phyloP scores from a whole-genome alignment of 2,113 vertebrate species.

The Cichladusa arquata region DNA sequence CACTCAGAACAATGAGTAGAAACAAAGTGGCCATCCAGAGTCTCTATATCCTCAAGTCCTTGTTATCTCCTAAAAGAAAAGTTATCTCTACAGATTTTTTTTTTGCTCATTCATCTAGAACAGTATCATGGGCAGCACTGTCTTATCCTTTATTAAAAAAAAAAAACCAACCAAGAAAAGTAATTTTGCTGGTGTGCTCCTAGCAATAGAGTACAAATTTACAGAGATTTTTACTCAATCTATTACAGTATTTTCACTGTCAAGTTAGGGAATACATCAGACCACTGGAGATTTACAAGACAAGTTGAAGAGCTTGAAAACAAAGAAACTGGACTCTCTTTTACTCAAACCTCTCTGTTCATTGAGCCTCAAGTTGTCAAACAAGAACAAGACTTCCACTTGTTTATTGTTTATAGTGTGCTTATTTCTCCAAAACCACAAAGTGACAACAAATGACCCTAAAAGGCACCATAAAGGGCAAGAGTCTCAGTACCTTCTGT shows the following conservation, averaged over 20 bases:
- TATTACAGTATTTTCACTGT: not conserved
- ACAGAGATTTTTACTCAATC: not conserved
- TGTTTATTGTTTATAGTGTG: constrained; percentile 12
- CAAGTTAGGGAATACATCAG: constrained; percentile 20
- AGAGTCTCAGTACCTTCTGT: not conserved
- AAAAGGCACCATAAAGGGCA: constrained; percentile 28
- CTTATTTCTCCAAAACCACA: not conserved
- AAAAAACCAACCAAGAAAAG: not conserved
- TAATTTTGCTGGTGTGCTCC: not conserved
- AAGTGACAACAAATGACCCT: constrained; percentile 25
- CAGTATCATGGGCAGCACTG: not conserved
- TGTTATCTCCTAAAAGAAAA: not conserved
- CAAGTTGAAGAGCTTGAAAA: not conserved
- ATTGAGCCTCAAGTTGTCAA: not conserved
- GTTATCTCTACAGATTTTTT: not conserved
- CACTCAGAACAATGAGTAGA: not conserved
- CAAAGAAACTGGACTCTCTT: not conserved
- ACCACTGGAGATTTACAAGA: constrained; percentile 14
- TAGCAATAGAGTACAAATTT: not conserved
- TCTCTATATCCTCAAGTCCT: not conserved
- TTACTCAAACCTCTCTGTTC: not conserved
- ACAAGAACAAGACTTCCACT: not conserved
- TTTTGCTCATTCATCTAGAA: not conserved
- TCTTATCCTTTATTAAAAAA: not conserved
- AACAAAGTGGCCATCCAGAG: not conserved